Base-by-base conservation (phyloP, 2,113 vertebrate species). In the Ovibos moschatus region DNA sequence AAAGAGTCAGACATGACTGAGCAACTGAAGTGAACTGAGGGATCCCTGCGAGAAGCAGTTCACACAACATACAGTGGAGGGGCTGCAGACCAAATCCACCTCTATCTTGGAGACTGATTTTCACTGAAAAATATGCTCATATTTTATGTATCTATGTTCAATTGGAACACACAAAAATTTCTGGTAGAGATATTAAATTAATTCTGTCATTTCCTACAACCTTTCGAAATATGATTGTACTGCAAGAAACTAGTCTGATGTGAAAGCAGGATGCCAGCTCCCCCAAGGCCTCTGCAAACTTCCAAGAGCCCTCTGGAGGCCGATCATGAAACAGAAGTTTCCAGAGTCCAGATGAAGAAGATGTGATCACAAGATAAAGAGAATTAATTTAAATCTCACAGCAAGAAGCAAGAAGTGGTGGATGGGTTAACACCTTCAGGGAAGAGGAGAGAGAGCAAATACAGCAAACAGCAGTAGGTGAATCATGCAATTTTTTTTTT, bases 361-460 rank as follows among this genome's bases (percentile, higher is more conserved):
- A 25, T 84, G 53, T 9, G n/a, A 57, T 40, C 23, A 40, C 23
- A 57, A 3, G 23, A 9, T 5, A 84, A 7, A 27, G 4, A 0
- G 5, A 40, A n/a, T 84, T 27, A 36, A 84, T 40, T 40, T 36
- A 84, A 84, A 84, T 40, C 21, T 84, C 82, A 84, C 23, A 57
- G 53, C 36, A 36, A 57, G 82, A 55, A 82, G 33, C 33, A 82
- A 82, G n/a, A 84, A 57, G n/a, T 84, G 4, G n/a, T 6, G 2
- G 51, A 16, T 84, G 13, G 11, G 13, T 57, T 55, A 40, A 55
- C n/a, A 84, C 23, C 23, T 40, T 27, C 13, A 55, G 23, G n/a
- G n/a, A 14, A 27, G 23, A 57, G n/a, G n/a, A 55, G n/a, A 15
- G 82, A 57, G 53, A 84, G 14, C 13, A 40, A 40, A 57, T 36